Percentiles rank a stretch among this genome's conserved stretches.
phyloP scores from a whole-genome alignment of 1,140 invertebrate genomes.

The Zeugodacus cucurbitae region DNA sequence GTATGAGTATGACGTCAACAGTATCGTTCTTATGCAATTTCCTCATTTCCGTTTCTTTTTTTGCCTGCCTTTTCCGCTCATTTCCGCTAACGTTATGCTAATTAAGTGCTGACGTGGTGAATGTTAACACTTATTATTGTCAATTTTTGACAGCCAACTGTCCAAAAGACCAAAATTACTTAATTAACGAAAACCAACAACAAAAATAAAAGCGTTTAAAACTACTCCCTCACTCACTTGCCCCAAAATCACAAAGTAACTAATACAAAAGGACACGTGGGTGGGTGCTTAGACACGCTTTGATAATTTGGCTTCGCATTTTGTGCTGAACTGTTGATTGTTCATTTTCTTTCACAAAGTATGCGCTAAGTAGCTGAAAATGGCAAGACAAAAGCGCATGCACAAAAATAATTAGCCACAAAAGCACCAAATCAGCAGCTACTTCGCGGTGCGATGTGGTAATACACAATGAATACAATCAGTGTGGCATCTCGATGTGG shows the following conservation, averaged over 20 bases:
- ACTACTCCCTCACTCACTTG: not conserved
- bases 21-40: not conserved
- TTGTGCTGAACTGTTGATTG: not conserved
- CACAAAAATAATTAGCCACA: not conserved
- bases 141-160: constrained; percentile 16
- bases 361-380: not conserved
- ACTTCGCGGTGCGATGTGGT: not conserved
- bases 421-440: not conserved
- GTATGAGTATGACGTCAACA: too few relatives aligned
- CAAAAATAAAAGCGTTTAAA: not conserved
- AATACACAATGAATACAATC: not conserved
- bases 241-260: not conserved
- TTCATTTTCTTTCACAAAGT: not conserved
- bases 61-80: not conserved
- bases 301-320: not conserved
- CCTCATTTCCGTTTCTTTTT: not conserved
- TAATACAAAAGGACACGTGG: not conserved
- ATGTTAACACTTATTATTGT: not conserved
- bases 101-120: not conserved
- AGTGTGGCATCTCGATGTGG: not conserved
- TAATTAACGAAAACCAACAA: constrained; percentile 14
- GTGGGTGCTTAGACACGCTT: not conserved
- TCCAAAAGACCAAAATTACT: constrained; percentile 10
- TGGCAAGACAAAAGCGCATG: not conserved
- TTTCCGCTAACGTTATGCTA: not conserved